Conservation (phyloP, 2,113 vertebrate genomes). For the Mohoua ochrocephala region DNA sequence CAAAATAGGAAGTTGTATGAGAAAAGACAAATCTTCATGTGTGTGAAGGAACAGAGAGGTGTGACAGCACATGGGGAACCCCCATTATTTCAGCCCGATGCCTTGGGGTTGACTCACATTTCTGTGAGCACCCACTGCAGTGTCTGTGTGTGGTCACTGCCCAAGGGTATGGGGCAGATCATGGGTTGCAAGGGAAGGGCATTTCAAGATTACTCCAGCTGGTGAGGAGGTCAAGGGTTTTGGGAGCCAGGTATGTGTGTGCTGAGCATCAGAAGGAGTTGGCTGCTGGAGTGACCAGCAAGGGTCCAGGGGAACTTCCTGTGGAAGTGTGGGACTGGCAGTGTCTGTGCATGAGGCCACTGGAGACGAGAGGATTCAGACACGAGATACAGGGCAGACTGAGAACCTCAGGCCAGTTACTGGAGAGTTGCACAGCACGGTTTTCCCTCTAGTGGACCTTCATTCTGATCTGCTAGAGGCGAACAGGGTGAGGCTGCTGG, state of each 20-base stretch:
- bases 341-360: neutral
- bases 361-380: neutral
- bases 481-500: neutral
- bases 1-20: neutral
- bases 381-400: fast-evolving
- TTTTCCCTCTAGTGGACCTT: neutral
- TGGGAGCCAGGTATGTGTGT: neutral
- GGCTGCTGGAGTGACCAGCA: neutral
- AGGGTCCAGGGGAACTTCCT: neutral
- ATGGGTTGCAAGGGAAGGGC: neutral
- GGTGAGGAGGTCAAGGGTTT: neutral
- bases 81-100: neutral
- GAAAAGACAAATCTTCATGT: fast-evolving
- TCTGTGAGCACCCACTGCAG: fast-evolving
- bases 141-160: neutral
- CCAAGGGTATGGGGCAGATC: neutral
- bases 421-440: neutral
- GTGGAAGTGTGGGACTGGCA: fast-evolving
- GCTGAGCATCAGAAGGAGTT: neutral
- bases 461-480: neutral
- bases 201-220: neutral
- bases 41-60: fast-evolving
- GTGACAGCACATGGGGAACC: fast-evolving
- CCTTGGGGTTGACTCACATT: neutral
- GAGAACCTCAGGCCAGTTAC: neutral